Base-by-base conservation (phyloP, 2,113 vertebrate genomes). In the Empidonax traillii region DNA sequence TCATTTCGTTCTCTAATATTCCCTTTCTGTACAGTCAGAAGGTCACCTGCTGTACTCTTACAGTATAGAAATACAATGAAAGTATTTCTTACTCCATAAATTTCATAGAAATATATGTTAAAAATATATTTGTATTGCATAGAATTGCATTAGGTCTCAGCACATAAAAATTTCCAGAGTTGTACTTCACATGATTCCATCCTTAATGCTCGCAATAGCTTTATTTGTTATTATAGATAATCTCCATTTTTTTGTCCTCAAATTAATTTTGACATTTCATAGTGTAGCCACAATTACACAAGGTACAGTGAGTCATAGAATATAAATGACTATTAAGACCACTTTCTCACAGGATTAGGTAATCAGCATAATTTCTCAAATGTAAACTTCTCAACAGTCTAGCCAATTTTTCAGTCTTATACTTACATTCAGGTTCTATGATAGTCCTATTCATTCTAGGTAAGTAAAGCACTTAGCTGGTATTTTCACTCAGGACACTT, bases 1-100 rank as follows among this genome's bases (percentile, higher is more conserved):
- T 94, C 85, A 88, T 93, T 96, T 95, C 53, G 4, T 91, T 87
- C 69, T 59, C 62, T 53, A 41, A 73, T 91, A 94, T 61, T 85
- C 66, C 23, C 35, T 80, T 78, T 51, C 66, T 65, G n/a, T 51
- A 59, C 22, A 85, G 66, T 73, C 81, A 95, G n/a, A 81, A 94
- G 71, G 75, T 89, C 81, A 80, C 63, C 55, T 95, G 58, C 35
- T 91, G 7, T 80, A 53, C 12, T 79, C 3, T 6, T 35, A 76
- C 33, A 16, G 27, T 58, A 62, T 52, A 88, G 35, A 73, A 94
- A 85, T 69, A 49, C 9, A 80, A 68, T 58, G 8, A 41, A 85
- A 92, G 12, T n/a, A 15, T 82, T 89, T 85, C 28, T 69, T 65
- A n/a, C 35, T 72, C 28, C 1, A 4, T 22, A n/a, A 11, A 68